Evolutionary conservation across 2,888 invertebrate species (phyloP).

Genomic region (Pristionchus maxplancki): DNA sequence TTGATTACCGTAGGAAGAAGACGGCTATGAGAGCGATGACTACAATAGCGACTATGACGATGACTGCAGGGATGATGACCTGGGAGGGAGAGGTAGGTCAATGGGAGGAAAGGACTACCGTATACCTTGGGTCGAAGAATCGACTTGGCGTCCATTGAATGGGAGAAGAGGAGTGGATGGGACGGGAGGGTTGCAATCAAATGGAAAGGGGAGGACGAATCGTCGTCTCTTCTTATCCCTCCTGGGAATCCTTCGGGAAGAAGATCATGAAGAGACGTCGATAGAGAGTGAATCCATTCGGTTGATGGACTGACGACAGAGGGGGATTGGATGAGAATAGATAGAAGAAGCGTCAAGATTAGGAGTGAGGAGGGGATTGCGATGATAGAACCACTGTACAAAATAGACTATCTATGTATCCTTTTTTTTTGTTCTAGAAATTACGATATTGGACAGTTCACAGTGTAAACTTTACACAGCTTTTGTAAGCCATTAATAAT

Average conservation of each 20-base stretch:
- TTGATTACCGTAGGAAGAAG: constrained; percentile 43
- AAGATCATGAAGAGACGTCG: not conserved
- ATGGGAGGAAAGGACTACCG: not conserved
- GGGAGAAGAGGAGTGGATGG: not conserved
- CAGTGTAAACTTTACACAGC: too few relatives aligned
- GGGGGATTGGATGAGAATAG: not conserved
- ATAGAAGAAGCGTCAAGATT: not conserved
- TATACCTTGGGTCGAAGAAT: constrained; percentile 38
- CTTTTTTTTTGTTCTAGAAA: too few relatives aligned
- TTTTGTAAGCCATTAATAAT: too few relatives aligned
- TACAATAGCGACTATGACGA: not conserved
- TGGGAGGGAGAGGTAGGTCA: not conserved
- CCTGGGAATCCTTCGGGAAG: not conserved
- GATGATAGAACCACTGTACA: too few relatives aligned
- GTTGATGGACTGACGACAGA: constrained; percentile 7
- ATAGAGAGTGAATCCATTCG: not conserved
- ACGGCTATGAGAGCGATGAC: constrained; percentile 26
- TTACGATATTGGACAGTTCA: too few relatives aligned
- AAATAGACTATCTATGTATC: too few relatives aligned
- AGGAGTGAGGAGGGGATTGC: not conserved
- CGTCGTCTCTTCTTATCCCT: constrained; percentile 20
- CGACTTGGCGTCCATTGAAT: constrained; percentile 36
- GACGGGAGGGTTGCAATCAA: constrained; percentile 23
- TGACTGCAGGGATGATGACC: constrained; percentile 40
- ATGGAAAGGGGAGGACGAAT: constrained; percentile 25